phyloP scores from a whole-genome alignment of 2,113 vertebrate species.

The Microcebus murinus region DNA sequence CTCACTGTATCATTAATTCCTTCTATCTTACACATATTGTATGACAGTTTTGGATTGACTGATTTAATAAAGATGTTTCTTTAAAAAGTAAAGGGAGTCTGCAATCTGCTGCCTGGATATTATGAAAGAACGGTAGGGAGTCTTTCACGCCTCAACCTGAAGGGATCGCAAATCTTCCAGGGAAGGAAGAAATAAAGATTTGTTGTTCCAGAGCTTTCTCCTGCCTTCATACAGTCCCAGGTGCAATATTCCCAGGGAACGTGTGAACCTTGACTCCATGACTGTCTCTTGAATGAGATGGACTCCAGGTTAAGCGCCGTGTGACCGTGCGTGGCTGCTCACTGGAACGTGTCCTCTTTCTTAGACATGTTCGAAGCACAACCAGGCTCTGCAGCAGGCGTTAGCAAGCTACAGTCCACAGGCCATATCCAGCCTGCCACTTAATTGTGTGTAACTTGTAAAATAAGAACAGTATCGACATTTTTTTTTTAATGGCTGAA shows the following conservation, averaged over 20 bases:
- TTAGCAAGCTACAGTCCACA: not conserved
- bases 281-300: not conserved
- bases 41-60: not conserved
- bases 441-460: not conserved
- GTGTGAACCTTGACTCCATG: not conserved
- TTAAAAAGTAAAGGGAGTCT: not conserved
- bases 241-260: not conserved
- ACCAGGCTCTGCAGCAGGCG: not conserved
- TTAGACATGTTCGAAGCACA: not conserved
- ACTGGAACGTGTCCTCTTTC: not conserved
- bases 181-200: not conserved
- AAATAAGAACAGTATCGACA: not conserved
- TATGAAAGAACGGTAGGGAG: not conserved
- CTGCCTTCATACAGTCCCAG: not conserved
- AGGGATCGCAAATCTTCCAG: not conserved
- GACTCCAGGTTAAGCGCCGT: not conserved
- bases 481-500: not conserved
- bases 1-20: not conserved
- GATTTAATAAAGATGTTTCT: constrained; percentile 26
- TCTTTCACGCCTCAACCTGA: not conserved
- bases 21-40: not conserved
- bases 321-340: not conserved
- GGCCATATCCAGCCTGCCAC: not conserved
- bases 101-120: not conserved
- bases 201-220: not conserved